Percentiles rank a stretch among this genome's conserved stretches.
phyloP scores from a whole-genome alignment of 1,140 invertebrate genomes.

The Portunus trituberculatus region DNA sequence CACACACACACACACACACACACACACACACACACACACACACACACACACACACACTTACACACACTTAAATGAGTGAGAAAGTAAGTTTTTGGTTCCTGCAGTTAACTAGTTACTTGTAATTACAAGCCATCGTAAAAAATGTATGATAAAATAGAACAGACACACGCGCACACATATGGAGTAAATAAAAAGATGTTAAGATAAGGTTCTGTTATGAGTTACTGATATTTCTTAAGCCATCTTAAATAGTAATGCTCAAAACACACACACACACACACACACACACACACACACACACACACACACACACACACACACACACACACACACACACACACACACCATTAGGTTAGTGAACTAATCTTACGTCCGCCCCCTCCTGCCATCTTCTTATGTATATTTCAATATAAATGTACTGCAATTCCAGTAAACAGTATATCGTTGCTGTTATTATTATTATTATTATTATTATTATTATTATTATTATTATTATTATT shows the following conservation, averaged over 20 bases:
- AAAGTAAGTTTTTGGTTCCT: background rate
- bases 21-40: conserved; percentile 42
- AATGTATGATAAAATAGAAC: no score
- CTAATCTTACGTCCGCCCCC: background rate
- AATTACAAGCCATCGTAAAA: no score
- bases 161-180: no score
- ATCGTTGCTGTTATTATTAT: no score
- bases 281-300: conserved; percentile 27
- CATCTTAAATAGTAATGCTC: background rate
- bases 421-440: no score
- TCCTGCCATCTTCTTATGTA: no score
- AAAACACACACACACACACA: background rate
- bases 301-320: conserved; percentile 1
- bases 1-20: conserved; percentile 14
- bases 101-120: no score
- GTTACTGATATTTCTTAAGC: background rate
- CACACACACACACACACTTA: conserved; percentile 15
- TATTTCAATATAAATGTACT: no score
- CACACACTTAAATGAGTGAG: conserved; percentile 5
- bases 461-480: no score
- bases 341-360: background rate
- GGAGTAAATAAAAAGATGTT: no score
- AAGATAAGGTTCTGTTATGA: no score
- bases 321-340: background rate
- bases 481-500: no score